Base-by-base conservation (phyloP, 2,797 vertebrate species). In the Sebastes trivittatus region DNA sequence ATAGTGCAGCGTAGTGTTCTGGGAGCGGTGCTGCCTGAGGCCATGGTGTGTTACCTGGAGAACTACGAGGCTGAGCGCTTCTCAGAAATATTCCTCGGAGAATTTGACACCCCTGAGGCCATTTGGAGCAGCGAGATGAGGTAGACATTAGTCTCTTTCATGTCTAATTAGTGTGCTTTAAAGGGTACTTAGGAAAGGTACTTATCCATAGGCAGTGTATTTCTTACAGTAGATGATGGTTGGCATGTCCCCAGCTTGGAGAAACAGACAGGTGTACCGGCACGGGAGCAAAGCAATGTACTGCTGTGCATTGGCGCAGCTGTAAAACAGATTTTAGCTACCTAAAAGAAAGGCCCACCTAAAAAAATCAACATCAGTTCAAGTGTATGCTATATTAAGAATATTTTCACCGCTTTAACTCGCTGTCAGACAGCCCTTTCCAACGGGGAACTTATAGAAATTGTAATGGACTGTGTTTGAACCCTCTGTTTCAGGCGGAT, bases 101-200 rank as follows among this genome's bases (percentile, higher is more conserved):
- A 99, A 87, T 99, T 99, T 90, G 98, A 99, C 82, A 99, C 98
- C 16, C 98, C 98, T 2, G 98, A 99, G 94, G 98, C 98, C 84
- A 99, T 99, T 92, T 99, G 98, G 98, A 99, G 98, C 96, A 98
- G 96, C 42, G 98, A 99, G 94, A 99, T 99, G 98, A 98, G 98
- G 98, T 98, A 83, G 62, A 3, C 69, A 16, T 74, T 13, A 6
- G 6, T 71, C 4, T 64, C 5, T 49, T 0, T 69, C 7, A 16
- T 42, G 11, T 73, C 29, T n/a, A 23, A 65, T 64, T 27, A 18
- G 14, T 46, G 13, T 20, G 1, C 11, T 63, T 4, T 36, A n/a
- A 54, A 49, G 46, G 46, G 46, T 49, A 20, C 46, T 49, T 54
- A 22, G 49, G 9, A 10, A 54, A n/a, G 49, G 49, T 22, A 22